Conservation (phyloP, 2,113 vertebrate genomes). For the Synodontis membranacea region DNA sequence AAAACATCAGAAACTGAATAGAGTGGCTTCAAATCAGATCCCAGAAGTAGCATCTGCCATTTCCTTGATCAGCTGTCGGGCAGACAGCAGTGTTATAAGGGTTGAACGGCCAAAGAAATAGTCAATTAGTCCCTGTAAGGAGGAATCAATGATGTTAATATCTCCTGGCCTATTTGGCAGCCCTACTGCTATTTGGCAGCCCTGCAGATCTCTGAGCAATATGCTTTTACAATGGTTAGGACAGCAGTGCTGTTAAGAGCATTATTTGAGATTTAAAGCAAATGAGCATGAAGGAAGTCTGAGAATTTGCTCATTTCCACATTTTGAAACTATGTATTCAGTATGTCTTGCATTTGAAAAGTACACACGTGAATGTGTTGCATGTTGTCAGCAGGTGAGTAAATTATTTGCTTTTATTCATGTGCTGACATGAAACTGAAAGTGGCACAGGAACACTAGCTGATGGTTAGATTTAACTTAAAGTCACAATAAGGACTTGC, state of each 20-base stretch:
- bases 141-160: slow-evolving; percentile 34
- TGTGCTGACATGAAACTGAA: not conserved
- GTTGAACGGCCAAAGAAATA: slow-evolving; percentile 1
- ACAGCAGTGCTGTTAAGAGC: not conserved
- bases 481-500: not conserved
- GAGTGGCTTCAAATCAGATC: not conserved
- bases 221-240: not conserved
- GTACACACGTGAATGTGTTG: not conserved
- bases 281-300: not conserved
- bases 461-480: not conserved
- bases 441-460: not conserved
- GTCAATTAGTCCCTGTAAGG: slow-evolving; percentile 34
- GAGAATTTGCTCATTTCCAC: not conserved
- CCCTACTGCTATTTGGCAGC: not conserved
- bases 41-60: slow-evolving; percentile 6
- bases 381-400: not conserved
- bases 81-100: not conserved
- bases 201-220: not conserved
- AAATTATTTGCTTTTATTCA: not conserved
- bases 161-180: not conserved
- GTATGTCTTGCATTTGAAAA: not conserved
- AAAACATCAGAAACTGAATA: not conserved
- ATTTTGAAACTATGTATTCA: not conserved
- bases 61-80: too few species aligned
- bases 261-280: not conserved